Evolutionary conservation across 2,113 vertebrate species (phyloP).

Genomic region (Ranitomeya variabilis): DNA sequence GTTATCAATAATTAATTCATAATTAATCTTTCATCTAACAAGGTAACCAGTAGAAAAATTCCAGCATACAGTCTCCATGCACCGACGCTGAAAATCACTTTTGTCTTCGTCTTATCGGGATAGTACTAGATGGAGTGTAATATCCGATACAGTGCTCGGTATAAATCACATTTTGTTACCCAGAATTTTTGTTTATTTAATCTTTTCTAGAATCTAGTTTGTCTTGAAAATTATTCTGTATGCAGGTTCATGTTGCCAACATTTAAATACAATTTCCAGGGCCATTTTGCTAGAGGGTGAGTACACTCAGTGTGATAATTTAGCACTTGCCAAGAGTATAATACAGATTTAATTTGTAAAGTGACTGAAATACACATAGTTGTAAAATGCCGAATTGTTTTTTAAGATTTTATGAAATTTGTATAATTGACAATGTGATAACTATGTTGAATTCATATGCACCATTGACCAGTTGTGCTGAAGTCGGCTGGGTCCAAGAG

Average conservation of each 20-base stretch:
- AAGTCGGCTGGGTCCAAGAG: too few species aligned
- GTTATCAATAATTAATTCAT: background rate
- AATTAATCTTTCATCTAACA: background rate
- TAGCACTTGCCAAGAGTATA: background rate
- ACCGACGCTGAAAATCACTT: background rate
- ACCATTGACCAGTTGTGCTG: too few species aligned
- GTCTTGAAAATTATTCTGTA: background rate
- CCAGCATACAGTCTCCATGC: background rate
- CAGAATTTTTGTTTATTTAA: background rate
- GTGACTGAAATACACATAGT: background rate
- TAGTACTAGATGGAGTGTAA: background rate
- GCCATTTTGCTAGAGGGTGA: background rate
- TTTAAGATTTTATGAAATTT: too few species aligned
- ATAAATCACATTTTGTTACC: background rate
- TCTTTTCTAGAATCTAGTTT: background rate
- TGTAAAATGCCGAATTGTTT: background rate
- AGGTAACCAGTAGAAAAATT: background rate
- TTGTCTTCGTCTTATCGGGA: background rate
- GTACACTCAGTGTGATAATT: background rate
- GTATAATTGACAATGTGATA: too few species aligned
- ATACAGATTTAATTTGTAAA: constrained; percentile 3
- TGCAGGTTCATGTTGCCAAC: background rate
- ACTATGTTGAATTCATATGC: too few species aligned
- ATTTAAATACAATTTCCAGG: background rate
- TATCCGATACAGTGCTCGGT: background rate